Base-by-base conservation (phyloP, 2,888 invertebrate genomes). In the Helicoverpa assulta region DNA sequence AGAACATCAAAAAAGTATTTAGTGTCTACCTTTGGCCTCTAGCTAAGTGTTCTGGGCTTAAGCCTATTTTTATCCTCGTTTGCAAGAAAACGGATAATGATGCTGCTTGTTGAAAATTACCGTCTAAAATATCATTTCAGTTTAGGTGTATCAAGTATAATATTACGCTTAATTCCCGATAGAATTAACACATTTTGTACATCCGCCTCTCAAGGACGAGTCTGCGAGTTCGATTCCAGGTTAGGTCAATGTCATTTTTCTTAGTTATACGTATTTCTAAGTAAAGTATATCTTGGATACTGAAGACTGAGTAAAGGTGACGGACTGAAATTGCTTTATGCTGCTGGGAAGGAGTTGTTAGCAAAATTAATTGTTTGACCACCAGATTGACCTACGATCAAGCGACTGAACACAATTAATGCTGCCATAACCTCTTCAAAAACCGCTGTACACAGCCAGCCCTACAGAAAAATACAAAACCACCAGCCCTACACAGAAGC, bases 401-500 rank as follows among this genome's bases (percentile, higher is more conserved):
- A 2, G 21, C 21, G 2, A 21, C 29, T 29, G 5, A 4, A 29
- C 12, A 37, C 12, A 12, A 12, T 33, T 8, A 10, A 14, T 40
- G 40, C 4, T 14, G 10, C 14, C 3, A 12, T 4, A 14, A 40
- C 2, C 14, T 10, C 10, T 7, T 14, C 14, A 40, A 40, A 40
- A 40, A 40, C 0, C 12, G 12, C 14, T 12, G 1, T n/a, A 74
- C 19, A 14, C 21, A 50, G 21, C 5, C 21, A 50, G 21, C 5
- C n/a, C 5, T 47, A 19, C 58, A 74, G 26, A 26, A 71, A 66
- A 71, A n/a, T 40, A 58, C 58, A 74, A 40, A 66, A 67, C 55
- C 67, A 59, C 29, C 69, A 67, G 60, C 61, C 73, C 70, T 54
- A 57, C 57, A 76, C 68, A 78, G 78, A 71, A 47, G 79, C 80